These are phyloP conservation scores for Parauchenoglanis ngamensis DNA, from an alignment of 2,797 vertebrate species.

Conservation along the genomic window DNA sequence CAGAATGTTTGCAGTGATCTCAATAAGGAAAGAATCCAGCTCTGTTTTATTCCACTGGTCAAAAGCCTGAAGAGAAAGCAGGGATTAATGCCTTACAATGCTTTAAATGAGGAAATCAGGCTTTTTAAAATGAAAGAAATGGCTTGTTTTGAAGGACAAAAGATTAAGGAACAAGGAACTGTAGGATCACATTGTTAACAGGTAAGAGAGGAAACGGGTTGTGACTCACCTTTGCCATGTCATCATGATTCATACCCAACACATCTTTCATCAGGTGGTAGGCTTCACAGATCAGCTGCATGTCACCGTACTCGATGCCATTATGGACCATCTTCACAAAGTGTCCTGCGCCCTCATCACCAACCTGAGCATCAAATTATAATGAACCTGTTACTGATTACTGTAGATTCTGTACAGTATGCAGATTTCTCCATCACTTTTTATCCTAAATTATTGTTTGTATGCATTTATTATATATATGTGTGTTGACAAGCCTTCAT, in stretches of 20 bases:
- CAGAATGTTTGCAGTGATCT: slow-evolving; percentile 95
- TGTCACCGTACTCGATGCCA: slow-evolving; percentile 97
- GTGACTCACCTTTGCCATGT: slow-evolving; percentile 87
- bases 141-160: slow-evolving; percentile 23
- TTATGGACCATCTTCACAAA: slow-evolving; percentile 99
- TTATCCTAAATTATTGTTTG: background rate
- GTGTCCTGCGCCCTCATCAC: slow-evolving; percentile 93
- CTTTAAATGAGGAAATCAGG: background rate
- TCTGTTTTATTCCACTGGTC: slow-evolving; percentile 94
- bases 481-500: too few species aligned
- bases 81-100: background rate
- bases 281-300: slow-evolving; percentile 98
- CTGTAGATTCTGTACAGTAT: background rate
- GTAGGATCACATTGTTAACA: background rate
- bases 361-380: slow-evolving; percentile 79
- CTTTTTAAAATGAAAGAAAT: background rate
- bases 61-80: slow-evolving; percentile 76
- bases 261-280: slow-evolving; percentile 97
- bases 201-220: background rate
- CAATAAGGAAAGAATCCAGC: slow-evolving; percentile 95
- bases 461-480: background rate
- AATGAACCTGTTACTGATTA: background rate
- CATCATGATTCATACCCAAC: slow-evolving; percentile 84
- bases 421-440: background rate
- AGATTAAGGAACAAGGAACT: slow-evolving; percentile 43